Conservation (phyloP, 2,113 vertebrate species). For the Haplochromis vanheusdeni region DNA sequence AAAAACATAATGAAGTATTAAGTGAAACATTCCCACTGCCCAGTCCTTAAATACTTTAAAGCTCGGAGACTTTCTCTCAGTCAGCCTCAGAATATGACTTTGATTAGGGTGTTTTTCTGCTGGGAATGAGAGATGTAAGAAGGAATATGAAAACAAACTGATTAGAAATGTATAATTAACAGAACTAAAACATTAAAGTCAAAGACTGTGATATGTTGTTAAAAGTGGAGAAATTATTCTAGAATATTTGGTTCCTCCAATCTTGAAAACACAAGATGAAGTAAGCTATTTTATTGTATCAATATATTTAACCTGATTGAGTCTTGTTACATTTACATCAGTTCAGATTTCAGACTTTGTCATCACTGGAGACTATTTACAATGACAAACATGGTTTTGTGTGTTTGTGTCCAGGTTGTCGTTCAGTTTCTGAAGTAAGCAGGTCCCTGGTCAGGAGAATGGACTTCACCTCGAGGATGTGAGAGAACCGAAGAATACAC, state of each 20-base stretch:
- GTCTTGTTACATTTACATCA: background rate
- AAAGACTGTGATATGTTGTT: background rate
- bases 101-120: fast-evolving
- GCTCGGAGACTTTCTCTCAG: fast-evolving
- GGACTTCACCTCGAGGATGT: constrained; percentile 52
- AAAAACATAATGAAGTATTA: background rate
- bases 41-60: background rate
- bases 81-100: background rate
- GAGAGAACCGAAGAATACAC: background rate
- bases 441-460: constrained; percentile 34
- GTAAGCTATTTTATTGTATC: background rate
- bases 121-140: background rate
- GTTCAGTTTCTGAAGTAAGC: constrained; percentile 46
- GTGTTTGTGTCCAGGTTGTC: constrained; percentile 68
- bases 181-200: background rate
- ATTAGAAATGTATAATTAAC: background rate
- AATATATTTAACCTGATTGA: background rate
- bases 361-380: background rate
- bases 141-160: background rate
- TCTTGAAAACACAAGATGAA: background rate
- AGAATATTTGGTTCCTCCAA: background rate
- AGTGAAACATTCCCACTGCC: background rate
- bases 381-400: background rate
- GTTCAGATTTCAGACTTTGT: background rate
- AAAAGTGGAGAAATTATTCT: background rate